These are phyloP conservation scores for Pseudeuparius sepicola DNA, from an alignment of 2,888 invertebrate genomes.

Conservation along the genomic window DNA sequence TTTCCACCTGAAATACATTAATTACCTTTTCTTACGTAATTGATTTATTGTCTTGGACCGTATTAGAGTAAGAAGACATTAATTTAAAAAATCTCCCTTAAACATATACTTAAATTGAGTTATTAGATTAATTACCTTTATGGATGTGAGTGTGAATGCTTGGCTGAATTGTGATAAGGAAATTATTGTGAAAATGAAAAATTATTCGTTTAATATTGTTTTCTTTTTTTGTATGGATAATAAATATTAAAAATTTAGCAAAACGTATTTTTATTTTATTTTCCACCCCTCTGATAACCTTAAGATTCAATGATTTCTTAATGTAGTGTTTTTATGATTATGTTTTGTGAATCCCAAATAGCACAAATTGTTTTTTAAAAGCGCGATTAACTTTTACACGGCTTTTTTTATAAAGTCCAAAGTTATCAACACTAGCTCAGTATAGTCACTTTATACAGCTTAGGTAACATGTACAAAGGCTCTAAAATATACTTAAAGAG, in stretches of 20 bases:
- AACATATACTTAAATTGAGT: conserved; percentile 33
- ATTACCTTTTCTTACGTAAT: conserved; percentile 27
- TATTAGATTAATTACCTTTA: no score
- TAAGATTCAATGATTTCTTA: no score
- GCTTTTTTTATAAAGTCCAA: no score
- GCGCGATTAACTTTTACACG: no score
- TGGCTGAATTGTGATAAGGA: conserved; percentile 29
- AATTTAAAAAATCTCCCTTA: conserved; percentile 36
- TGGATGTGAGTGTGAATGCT: conserved; percentile 28
- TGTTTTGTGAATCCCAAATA: no score
- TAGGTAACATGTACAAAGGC: no score
- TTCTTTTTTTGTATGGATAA: conserved; percentile 33
- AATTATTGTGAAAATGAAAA: conserved; percentile 28
- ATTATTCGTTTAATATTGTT: conserved; percentile 30
- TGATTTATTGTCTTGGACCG: conserved; percentile 31
- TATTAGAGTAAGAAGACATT: conserved; percentile 35
- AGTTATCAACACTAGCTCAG: no score
- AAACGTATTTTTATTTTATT: conserved; percentile 15
- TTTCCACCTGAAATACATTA: conserved; percentile 28
- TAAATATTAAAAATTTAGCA: conserved; percentile 29
- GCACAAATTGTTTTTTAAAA: no score
- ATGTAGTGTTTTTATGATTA: no score
- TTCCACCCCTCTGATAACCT: no score
- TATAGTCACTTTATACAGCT: no score
- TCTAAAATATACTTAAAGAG: no score